Evolutionary conservation across 2,888 invertebrate species (phyloP).

Genomic region (Clostera curtula): DNA sequence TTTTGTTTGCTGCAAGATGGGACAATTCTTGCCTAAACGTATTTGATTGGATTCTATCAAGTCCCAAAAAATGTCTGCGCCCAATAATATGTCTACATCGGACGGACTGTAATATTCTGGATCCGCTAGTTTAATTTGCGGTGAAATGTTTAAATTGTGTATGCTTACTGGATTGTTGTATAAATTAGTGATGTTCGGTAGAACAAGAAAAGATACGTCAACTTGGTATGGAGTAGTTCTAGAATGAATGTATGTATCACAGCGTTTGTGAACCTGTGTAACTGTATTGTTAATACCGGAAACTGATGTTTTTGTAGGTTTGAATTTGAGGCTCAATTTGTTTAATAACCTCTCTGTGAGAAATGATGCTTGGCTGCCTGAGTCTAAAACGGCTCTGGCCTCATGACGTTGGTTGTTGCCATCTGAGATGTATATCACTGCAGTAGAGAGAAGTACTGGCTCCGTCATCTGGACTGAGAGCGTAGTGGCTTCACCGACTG

Average conservation of each 20-base stretch:
- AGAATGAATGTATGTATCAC: neutral
- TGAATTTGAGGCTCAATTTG: neutral
- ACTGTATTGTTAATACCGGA: neutral
- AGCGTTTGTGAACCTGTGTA: neutral
- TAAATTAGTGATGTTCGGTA: neutral
- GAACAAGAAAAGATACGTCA: neutral
- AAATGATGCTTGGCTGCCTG: neutral
- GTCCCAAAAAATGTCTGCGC: neutral
- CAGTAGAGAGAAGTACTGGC: neutral
- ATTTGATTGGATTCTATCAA: neutral
- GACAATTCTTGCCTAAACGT: neutral
- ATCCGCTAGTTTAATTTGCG: neutral
- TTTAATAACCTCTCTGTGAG: neutral
- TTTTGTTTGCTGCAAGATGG: constrained; percentile 1
- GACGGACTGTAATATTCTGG: neutral
- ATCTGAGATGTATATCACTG: neutral
- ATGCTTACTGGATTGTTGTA: neutral
- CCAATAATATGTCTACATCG: neutral
- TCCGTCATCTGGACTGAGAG: neutral
- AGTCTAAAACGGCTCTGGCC: neutral
- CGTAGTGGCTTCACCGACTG: neutral
- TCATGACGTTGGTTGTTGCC: neutral
- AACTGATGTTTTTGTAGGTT: neutral
- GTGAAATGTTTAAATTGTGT: neutral
- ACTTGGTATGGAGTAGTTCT: neutral